Conservation (phyloP, 2,113 vertebrate species). For the Lichenostomus cassidix region DNA sequence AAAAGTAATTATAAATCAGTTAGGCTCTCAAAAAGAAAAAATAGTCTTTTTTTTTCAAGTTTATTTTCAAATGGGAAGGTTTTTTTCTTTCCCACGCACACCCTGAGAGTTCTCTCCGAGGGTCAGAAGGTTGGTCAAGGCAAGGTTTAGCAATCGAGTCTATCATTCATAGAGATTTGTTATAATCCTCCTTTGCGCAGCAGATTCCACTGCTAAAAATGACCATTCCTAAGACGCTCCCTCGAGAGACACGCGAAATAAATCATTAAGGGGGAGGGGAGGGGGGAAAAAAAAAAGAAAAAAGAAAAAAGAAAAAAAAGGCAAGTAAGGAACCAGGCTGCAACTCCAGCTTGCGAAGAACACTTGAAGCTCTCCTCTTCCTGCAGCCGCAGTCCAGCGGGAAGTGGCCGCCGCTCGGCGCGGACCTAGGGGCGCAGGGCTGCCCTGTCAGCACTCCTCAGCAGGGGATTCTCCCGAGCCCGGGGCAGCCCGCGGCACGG, state of each 20-base stretch:
- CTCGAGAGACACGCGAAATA: background rate
- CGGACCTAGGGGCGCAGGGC: background rate
- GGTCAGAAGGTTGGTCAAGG: constrained; percentile 23
- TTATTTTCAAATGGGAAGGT: background rate
- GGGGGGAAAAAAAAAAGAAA: fast-evolving
- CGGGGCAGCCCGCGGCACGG: background rate
- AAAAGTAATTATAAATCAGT: background rate
- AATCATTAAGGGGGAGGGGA: background rate
- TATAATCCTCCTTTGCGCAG: constrained; percentile 45
- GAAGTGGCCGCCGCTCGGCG: background rate
- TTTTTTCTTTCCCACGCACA: background rate
- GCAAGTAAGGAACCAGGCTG: background rate
- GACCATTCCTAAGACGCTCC: constrained; percentile 33
- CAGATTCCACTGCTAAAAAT: constrained; percentile 45
- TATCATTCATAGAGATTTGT: constrained; percentile 35
- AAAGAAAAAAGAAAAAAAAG: background rate
- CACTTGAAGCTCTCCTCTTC: background rate
- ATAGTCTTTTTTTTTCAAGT: background rate
- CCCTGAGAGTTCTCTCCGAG: constrained; percentile 11
- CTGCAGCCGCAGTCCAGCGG: background rate
- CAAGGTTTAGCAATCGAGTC: constrained; percentile 24
- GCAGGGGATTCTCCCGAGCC: background rate
- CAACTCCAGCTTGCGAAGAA: constrained; percentile 19
- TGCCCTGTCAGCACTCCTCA: background rate
- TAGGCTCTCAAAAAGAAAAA: background rate